Base-by-base conservation (phyloP, 2,797 vertebrate genomes). In the Diplodus puntazzo region DNA sequence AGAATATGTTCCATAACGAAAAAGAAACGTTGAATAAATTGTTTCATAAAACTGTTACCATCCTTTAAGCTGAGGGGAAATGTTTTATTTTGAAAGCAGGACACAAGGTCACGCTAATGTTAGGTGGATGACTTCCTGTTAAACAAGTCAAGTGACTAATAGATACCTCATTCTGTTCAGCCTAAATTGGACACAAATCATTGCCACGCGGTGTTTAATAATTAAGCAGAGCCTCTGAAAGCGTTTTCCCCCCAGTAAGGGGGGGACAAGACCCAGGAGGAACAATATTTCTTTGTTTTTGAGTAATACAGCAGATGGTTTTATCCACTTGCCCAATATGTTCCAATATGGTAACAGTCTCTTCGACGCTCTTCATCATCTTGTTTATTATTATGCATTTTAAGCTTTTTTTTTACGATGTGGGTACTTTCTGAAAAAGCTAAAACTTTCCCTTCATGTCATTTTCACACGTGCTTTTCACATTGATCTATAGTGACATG, bases 121-220 rank as follows among this genome's bases (percentile, higher is more conserved):
- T 21, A 16, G 27, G 58, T 67, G 14, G 17, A 63, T 69, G 64
- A 65, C 21, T 69, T 30, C 23, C 17, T 65, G 61, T 62, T 48
- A 65, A 34, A 14, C 18, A 48, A 73, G 30, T 87, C 46, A 81
- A 81, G 45, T 45, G 18, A 39, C 58, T 55, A 55, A 72, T 23
- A 46, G 11, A 76, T 54, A 21, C 57, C 18, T 59, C 65, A 20
- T 58, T 71, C 48, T 59, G 55, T 69, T 81, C 48, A 69, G 73
- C 67, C 72, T 60, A 5, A 82, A 73, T 23, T 71, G 43, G 77
- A 69, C 71, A 77, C 30, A 58, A 79, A 74, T 82, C 72, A 69
- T 55, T 69, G n/a, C 65, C 59, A 70, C 53, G 69, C 80, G 55
- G 74, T 76, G 63, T 58, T 82, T 67, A 80, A 77, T 84, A 85